Base-by-base conservation (phyloP, 2,888 invertebrate species). In the Harpalus rufipes region DNA sequence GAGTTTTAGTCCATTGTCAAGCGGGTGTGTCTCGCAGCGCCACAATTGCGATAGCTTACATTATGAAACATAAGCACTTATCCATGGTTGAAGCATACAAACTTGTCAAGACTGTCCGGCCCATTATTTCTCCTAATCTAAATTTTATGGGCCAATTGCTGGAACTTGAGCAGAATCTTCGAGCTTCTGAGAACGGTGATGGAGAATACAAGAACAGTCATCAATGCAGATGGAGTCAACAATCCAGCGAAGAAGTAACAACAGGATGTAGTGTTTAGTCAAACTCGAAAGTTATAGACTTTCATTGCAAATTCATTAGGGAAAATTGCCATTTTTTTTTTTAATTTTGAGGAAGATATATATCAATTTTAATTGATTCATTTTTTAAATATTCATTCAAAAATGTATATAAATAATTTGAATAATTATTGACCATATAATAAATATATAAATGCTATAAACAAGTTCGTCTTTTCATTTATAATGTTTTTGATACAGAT, bases 21-120 rank as follows among this genome's bases (percentile, higher is more conserved):
- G 98, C 98, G 79, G 98, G 98, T 80, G 96, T 98, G 78, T 98
- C 98, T 83, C 94, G 98, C 87, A 98, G 98, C 87, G 97, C 98
- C 86, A 98, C 98, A 86, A 95, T 98, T 90, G 97, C 97, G 89
- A 98, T 98, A 89, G 98, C 98, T 76, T 98, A 97, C 92, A 94
- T 98, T 88, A 98, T 98, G 97, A 95, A 96, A 88, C 96, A 96
- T 91, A 95, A 96, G 90, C 94, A 94, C 86, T 91, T 97, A 90
- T 94, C 95, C 58, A 96, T 96, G 92, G 94, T 96, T 65, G 97
- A 98, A 89, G 98, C 98, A 0, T 97, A 96, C 92, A 94, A 95
- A 88, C 94, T 95, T 89, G 98, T 98, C 84, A 96, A 97, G 90
- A 93, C 94, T 87, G 95, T 95, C 85, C 93, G 98, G 80, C 94